A percentile compares a stretch with the other conserved stretches of the same genome.
These are phyloP conservation scores for Puffinus mauretanicus DNA, from an alignment of 2,113 vertebrate species.

Conservation along the genomic window DNA sequence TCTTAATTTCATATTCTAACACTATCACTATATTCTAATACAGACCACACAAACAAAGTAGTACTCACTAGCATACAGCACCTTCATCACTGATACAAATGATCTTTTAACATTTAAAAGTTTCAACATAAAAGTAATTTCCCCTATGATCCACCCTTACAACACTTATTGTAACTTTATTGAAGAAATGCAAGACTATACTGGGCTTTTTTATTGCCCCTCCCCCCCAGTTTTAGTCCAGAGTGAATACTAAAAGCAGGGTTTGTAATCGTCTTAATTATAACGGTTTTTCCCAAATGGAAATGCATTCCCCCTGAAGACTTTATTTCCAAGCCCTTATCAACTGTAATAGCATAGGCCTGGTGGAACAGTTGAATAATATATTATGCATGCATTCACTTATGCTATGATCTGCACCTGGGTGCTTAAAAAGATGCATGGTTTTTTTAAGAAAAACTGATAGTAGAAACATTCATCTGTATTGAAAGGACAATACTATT, in stretches of 20 bases:
- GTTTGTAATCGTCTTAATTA: background rate
- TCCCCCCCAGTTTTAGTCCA: background rate
- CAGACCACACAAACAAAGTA: background rate
- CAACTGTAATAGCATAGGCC: slow-evolving; percentile 17
- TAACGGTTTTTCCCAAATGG: background rate
- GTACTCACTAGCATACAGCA: background rate
- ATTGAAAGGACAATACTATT: slow-evolving; percentile 6
- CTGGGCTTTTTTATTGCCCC: background rate
- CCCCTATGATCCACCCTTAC: background rate
- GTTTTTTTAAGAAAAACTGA: slow-evolving; percentile 33
- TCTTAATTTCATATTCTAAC: background rate
- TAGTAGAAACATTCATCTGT: slow-evolving; percentile 10
- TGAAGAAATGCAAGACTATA: background rate
- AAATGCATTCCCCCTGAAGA: slow-evolving; percentile 11
- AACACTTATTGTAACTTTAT: background rate
- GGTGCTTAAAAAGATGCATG: background rate
- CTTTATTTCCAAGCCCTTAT: background rate
- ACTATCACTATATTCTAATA: background rate
- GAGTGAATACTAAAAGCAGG: background rate
- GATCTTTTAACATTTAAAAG: background rate
- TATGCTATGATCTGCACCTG: slow-evolving; percentile 7
- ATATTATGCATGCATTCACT: slow-evolving; percentile 39
- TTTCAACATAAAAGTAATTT: background rate
- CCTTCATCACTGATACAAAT: background rate
- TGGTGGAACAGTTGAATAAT: slow-evolving; percentile 17